Conservation (phyloP, 2,888 invertebrate genomes). For the Coronaproctus castanopsis region DNA sequence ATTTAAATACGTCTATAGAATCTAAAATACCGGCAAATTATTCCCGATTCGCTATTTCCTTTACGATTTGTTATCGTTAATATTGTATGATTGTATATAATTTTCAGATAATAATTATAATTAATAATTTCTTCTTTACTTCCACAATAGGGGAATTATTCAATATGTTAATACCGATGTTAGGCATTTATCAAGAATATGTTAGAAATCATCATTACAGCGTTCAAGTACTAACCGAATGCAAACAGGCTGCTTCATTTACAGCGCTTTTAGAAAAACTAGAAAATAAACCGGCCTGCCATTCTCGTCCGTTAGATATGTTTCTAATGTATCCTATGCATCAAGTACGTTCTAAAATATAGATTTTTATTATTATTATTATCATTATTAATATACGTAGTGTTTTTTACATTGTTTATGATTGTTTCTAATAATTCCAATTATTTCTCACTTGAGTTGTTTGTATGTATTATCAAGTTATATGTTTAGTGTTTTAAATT, state of each 20-base stretch:
- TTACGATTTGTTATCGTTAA: no score
- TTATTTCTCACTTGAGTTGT: no score
- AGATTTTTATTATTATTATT: not conserved
- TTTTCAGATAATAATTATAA: no score
- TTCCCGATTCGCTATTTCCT: no score
- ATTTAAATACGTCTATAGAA: no score
- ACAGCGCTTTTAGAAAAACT: slow-evolving; percentile 54
- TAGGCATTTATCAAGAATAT: slow-evolving; percentile 87
- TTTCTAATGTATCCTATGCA: slow-evolving; percentile 88
- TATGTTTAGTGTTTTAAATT: no score
- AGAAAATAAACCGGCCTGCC: slow-evolving; percentile 68
- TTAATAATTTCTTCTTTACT: no score
- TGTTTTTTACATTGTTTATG: no score
- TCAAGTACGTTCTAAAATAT: slow-evolving; percentile 38
- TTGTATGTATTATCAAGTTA: no score
- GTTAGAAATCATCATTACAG: slow-evolving; percentile 87
- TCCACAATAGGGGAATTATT: slow-evolving; percentile 86
- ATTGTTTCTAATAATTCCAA: not conserved
- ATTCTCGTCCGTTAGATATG: slow-evolving; percentile 64
- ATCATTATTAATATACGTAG: no score
- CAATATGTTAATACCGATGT: slow-evolving; percentile 84
- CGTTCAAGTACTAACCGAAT: slow-evolving; percentile 74
- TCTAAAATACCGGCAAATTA: no score
- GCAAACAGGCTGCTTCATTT: slow-evolving; percentile 64
- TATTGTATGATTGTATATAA: no score